Conservation (phyloP, 2,113 vertebrate species). For the Raja brachyura region DNA sequence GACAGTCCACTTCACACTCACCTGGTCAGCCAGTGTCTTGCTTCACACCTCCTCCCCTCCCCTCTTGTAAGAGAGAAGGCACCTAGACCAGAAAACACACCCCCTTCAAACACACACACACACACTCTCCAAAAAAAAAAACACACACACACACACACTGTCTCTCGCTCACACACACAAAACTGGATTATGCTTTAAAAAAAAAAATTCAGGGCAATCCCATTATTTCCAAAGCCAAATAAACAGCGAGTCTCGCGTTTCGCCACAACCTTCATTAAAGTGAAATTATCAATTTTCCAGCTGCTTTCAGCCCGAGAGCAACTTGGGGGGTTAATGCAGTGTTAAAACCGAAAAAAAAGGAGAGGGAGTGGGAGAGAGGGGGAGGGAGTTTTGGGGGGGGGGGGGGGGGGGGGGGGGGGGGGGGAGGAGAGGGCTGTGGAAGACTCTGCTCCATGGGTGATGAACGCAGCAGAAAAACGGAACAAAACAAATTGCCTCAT, state of each 20-base stretch:
- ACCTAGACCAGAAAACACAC: no score
- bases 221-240: conserved; percentile 25
- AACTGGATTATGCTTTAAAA: neutral
- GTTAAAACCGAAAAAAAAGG: neutral
- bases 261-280: neutral
- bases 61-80: no score
- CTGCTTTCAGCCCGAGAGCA: neutral
- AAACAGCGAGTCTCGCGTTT: neutral
- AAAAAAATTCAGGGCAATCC: neutral
- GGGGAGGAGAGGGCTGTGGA: neutral
- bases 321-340: neutral
- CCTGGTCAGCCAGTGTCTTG: no score
- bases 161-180: no score
- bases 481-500: neutral
- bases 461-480: no score
- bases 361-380: neutral
- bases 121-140: no score
- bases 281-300: conserved; percentile 6
- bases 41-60: no score
- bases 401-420: neutral
- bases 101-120: no score
- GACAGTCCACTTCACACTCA: no score
- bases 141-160: no score
- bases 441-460: neutral
- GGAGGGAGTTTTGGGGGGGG: neutral